phyloP scores from a whole-genome alignment of 1,140 invertebrate species.

The Rhysida immarginata region DNA sequence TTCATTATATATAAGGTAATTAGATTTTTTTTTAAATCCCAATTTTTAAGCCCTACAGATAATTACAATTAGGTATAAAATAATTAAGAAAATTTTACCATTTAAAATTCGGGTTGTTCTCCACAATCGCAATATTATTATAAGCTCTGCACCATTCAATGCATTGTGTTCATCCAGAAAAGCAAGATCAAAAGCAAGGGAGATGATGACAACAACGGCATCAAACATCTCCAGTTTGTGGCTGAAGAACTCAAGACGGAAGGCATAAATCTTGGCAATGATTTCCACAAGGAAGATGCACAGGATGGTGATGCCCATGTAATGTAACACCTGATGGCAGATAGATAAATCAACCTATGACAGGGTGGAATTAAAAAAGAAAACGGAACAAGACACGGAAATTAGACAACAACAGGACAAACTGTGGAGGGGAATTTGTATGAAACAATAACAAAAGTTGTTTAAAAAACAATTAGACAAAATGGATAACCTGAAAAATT shows the following conservation, averaged over 20 bases:
- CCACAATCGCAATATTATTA: conserved; percentile 29
- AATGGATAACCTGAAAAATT: too few relatives aligned
- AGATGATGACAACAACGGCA: conserved; percentile 27
- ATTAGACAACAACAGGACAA: too few relatives aligned
- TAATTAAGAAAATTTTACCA: too few relatives aligned
- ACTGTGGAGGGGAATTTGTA: too few relatives aligned
- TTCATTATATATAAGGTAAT: too few relatives aligned
- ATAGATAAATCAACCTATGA: background rate
- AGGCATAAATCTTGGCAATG: conserved; percentile 25
- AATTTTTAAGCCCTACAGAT: too few relatives aligned
- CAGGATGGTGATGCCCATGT: conserved; percentile 25
- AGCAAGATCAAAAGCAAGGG: conserved; percentile 29
- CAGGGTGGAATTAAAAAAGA: background rate
- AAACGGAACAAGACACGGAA: background rate
- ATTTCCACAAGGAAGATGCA: conserved; percentile 29
- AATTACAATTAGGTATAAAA: too few relatives aligned
- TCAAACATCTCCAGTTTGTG: conserved; percentile 32
- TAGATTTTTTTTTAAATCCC: too few relatives aligned
- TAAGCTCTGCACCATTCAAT: conserved; percentile 22
- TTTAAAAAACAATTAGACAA: too few relatives aligned
- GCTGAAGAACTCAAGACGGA: conserved; percentile 27
- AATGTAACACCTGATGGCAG: conserved; percentile 22
- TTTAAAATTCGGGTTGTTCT: conserved; percentile 28
- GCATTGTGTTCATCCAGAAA: conserved; percentile 16
- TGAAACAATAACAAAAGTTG: too few relatives aligned